Conservation (phyloP, 2,797 vertebrate genomes). For the Sciurus carolinensis region DNA sequence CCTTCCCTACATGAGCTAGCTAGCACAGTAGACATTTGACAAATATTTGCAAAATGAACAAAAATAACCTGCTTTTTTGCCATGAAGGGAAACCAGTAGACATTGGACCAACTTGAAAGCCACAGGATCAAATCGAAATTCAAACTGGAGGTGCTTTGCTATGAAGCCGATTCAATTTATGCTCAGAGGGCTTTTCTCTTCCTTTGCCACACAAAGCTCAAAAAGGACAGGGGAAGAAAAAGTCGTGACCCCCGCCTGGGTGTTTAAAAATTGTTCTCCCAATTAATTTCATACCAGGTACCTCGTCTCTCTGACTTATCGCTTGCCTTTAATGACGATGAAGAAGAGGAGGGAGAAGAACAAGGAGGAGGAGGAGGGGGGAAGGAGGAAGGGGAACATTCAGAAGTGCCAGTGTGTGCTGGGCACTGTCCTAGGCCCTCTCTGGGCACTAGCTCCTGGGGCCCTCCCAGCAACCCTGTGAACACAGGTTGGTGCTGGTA, state of each 20-base stretch:
- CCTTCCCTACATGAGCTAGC: background rate
- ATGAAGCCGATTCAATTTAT: constrained; percentile 41
- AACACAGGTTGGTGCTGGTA: background rate
- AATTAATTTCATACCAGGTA: background rate
- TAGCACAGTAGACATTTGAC: constrained; percentile 16
- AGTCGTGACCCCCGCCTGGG: background rate
- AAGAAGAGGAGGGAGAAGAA: too few relatives aligned
- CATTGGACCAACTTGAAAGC: constrained; percentile 70
- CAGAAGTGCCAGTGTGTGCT: background rate
- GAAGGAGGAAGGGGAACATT: background rate
- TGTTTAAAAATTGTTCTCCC: background rate
- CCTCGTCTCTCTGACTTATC: background rate
- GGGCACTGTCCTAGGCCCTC: background rate
- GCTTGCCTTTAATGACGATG: background rate
- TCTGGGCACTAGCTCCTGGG: background rate
- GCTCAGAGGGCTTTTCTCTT: constrained; percentile 32
- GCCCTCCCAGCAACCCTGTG: background rate
- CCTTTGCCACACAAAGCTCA: background rate
- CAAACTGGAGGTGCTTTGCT: constrained; percentile 42
- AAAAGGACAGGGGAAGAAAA: background rate
- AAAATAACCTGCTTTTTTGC: constrained; percentile 73
- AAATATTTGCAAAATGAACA: constrained; percentile 78
- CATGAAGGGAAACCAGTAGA: constrained; percentile 71
- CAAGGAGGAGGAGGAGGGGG: too few relatives aligned
- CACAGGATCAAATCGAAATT: constrained; percentile 53